These are phyloP conservation scores for Rana temporaria DNA, from an alignment of 2,113 vertebrate genomes.

Conservation along the genomic window DNA sequence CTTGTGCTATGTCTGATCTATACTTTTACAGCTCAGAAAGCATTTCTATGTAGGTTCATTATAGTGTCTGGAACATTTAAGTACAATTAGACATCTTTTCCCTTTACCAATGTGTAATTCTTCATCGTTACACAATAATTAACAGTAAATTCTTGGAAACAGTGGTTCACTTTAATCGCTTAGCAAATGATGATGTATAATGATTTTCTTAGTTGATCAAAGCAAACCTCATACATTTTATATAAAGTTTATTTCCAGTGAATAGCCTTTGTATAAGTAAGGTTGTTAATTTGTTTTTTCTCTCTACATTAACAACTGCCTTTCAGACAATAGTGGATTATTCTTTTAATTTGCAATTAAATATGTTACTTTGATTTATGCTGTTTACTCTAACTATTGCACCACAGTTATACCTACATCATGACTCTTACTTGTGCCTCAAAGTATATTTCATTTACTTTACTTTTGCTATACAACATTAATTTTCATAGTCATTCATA, in stretches of 20 bases:
- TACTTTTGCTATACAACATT: background rate
- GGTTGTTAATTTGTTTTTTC: conserved; percentile 6
- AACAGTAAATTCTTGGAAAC: conserved; percentile 28
- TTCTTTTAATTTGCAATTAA: conserved; percentile 8
- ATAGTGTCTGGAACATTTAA: conserved; percentile 29
- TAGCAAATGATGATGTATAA: conserved; percentile 41
- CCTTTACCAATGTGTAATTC: conserved; percentile 19
- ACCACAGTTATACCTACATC: background rate
- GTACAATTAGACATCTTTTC: conserved; percentile 44
- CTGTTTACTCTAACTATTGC: conserved; percentile 2
- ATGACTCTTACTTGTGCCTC: background rate
- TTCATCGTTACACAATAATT: conserved; percentile 43
- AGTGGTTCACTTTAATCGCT: conserved; percentile 16
- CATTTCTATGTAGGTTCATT: background rate
- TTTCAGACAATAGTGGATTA: background rate
- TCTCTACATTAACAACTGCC: background rate
- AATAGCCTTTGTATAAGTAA: background rate
- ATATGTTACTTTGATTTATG: conserved; percentile 11
- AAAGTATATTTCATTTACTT: conserved; percentile 17
- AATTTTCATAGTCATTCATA: background rate
- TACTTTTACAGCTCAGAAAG: background rate
- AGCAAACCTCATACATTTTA: conserved; percentile 9
- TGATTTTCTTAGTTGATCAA: conserved; percentile 27
- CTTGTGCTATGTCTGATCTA: background rate
- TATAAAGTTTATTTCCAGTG: background rate